Evolutionary conservation across 2,888 invertebrate species (phyloP), one percentile per base, ranked within the genome.

Genomic region (Panzeria rudis): DNA sequence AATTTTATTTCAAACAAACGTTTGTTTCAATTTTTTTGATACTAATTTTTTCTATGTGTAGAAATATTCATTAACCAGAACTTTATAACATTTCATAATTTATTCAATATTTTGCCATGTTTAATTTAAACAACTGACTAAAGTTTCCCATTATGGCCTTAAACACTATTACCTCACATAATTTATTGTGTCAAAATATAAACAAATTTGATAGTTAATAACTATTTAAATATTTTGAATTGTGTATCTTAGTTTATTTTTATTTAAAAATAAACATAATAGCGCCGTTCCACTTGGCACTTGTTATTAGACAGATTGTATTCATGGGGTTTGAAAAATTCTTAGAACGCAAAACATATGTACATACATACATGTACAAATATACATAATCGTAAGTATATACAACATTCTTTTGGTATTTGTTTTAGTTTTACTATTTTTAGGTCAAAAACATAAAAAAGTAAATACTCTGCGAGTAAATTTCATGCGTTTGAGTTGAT

Each of bases 261-360:
- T 35, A 44, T 64, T 56, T 83, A 68, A 72, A 77, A 77, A 83
- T 78, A 84, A 71, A 71, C 56, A 81, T 62, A 84, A 80, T 62
- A 77, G 84, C 68, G 73, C 56, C 81, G 81, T 81, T 68, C 81
- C 32, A 84, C 73, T 84, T 84, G 84, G 84, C 84, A 84, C 69
- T 72, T 72, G 68, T 56, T 84, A 52, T 47, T 69, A 78, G 69
- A 81, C 84, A 73, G 47, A 44, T 71, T 77, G 59, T 69, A 77
- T 77, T 77, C 77, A 62, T 66, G 68, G 54, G 61, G 25, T 61
- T 75, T 68, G 13, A 50, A 73, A 64, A 20, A 66, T 66, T 66
- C 50, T 68, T 13, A 68, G 68, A 75, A 75, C 9, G 17, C 15
- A 15, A 73, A 52, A 41, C 15, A 59, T 3, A 0, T 59, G 9